Percentiles rank a stretch among this genome's conserved stretches.
Conservation (phyloP, 1,140 invertebrate genomes). For the Muscidifurax raptorellus region DNA sequence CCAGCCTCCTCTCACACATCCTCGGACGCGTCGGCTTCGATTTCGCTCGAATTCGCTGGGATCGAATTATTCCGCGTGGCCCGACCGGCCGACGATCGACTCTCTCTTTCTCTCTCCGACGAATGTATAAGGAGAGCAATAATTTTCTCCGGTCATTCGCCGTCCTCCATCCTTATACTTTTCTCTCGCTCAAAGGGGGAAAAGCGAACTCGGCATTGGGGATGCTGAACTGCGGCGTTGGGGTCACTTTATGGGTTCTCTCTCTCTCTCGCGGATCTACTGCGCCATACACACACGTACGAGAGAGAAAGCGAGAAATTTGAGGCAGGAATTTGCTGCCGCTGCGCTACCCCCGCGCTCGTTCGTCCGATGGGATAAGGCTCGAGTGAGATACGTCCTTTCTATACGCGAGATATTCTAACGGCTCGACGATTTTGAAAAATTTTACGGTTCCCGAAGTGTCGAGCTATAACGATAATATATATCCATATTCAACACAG, state of each 20-base stretch:
- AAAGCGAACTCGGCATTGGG: constrained; percentile 58
- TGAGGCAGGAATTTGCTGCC: not conserved
- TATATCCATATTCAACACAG: too few relatives aligned
- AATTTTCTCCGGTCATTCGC: constrained; percentile 65
- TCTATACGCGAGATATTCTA: not conserved
- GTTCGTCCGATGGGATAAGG: not conserved
- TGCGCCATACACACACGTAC: not conserved
- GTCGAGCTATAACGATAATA: too few relatives aligned
- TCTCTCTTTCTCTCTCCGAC: constrained; percentile 12
- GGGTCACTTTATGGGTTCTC: constrained; percentile 74
- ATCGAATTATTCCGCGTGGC: constrained; percentile 65
- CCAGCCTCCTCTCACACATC: constrained; percentile 3
- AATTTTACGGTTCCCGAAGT: too few relatives aligned
- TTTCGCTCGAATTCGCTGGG: constrained; percentile 58
- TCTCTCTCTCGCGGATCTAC: constrained; percentile 65
- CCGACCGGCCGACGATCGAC: constrained; percentile 56
- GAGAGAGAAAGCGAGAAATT: constrained; percentile 53
- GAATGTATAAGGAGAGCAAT: constrained; percentile 74
- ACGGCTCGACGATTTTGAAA: too few relatives aligned
- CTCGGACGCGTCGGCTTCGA: constrained; percentile 51
- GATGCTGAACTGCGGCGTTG: constrained; percentile 57
- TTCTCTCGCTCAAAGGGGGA: constrained; percentile 49
- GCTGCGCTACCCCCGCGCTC: not conserved
- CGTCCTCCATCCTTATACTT: not conserved
- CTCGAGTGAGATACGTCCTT: not conserved